A percentile compares a stretch with the other conserved stretches of the same genome.
These are phyloP conservation scores for Drosophila pectinifera DNA, from an alignment of 1,140 invertebrate species.

Conservation along the genomic window DNA sequence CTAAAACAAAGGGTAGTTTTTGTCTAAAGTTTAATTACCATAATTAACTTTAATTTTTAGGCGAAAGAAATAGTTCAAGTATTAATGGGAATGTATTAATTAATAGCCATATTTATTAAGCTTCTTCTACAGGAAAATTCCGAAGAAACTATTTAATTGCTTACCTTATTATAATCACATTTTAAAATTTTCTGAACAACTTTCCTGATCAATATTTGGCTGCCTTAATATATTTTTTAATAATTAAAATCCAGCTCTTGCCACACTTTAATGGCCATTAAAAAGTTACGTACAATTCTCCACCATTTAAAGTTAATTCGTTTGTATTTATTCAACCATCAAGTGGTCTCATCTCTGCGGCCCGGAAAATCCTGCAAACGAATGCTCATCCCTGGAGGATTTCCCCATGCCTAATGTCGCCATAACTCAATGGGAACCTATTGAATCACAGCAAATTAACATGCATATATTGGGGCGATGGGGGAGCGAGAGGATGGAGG, in stretches of 20 bases:
- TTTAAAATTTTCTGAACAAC: no score
- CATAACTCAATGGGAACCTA: constrained; percentile 80
- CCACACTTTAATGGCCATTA: no score
- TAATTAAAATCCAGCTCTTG: neutral
- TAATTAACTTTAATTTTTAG: no score
- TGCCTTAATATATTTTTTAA: neutral
- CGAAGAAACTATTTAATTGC: no score
- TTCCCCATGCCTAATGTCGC: constrained; percentile 64
- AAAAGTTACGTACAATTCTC: neutral
- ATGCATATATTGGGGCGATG: constrained; percentile 59
- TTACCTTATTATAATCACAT: no score
- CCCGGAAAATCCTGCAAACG: constrained; percentile 14
- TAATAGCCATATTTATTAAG: no score
- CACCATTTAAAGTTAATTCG: constrained; percentile 46
- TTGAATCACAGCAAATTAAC: constrained; percentile 83
- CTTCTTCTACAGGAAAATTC: no score
- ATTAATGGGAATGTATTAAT: no score
- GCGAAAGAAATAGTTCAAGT: no score
- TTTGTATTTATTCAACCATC: constrained; percentile 35
- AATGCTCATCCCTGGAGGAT: constrained; percentile 31
- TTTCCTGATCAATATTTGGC: neutral
- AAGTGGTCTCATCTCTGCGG: constrained; percentile 7
- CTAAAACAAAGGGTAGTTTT: neutral
- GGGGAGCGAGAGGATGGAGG: neutral
- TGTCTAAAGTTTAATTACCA: no score